phyloP scores from a whole-genome alignment of 2,797 vertebrate species.

The Tachyglossus aculeatus region DNA sequence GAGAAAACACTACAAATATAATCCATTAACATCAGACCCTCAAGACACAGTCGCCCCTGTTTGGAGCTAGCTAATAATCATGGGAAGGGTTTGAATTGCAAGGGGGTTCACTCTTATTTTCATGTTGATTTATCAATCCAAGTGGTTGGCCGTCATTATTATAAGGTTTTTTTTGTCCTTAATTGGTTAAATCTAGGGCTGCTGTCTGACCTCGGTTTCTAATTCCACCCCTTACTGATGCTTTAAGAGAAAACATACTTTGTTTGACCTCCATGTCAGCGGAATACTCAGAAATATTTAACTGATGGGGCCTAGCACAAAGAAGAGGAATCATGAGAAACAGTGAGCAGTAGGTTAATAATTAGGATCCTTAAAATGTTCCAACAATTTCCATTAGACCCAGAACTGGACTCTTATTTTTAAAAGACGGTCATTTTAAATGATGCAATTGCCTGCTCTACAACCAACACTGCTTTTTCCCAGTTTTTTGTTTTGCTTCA shows the following conservation, averaged over 20 bases:
- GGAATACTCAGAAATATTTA: background rate
- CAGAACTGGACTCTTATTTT: background rate
- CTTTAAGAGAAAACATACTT: background rate
- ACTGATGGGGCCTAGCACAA: background rate
- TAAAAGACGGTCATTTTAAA: background rate
- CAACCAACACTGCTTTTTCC: background rate
- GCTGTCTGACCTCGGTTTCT: background rate
- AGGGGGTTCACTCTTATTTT: background rate
- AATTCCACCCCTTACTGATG: background rate
- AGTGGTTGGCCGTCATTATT: background rate
- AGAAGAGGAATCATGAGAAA: background rate
- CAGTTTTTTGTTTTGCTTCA: background rate
- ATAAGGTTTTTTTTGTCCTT: background rate
- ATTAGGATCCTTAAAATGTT: background rate
- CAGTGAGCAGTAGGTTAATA: background rate
- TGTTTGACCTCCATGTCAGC: background rate
- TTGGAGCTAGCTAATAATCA: background rate
- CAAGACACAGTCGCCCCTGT: rapidly evolving
- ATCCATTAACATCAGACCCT: background rate
- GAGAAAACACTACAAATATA: background rate
- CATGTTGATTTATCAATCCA: background rate
- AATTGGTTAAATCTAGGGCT: background rate
- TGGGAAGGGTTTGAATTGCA: rapidly evolving
- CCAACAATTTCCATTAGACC: background rate
- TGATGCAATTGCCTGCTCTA: background rate